A percentile compares a stretch with the other conserved stretches of the same genome.
Conservation (phyloP, 2,113 vertebrate genomes). For the Indicator indicator region DNA sequence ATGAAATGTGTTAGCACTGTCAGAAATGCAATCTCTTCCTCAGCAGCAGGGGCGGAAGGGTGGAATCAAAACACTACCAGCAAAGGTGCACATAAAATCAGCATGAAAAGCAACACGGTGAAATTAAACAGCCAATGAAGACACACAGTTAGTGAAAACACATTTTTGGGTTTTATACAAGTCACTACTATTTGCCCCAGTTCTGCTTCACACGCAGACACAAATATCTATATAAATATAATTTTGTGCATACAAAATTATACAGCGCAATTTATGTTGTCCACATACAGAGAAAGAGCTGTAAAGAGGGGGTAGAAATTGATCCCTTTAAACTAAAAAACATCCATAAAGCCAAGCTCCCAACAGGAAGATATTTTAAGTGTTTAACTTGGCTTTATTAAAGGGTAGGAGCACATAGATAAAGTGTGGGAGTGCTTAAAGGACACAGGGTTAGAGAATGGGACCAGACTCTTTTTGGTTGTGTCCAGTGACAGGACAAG, state of each 20-base stretch:
- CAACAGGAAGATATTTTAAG: not conserved
- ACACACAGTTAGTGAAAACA: not conserved
- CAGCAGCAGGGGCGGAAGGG: accelerated
- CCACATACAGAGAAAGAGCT: not conserved
- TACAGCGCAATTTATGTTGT: not conserved
- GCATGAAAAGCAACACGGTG: not conserved
- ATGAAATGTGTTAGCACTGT: not conserved
- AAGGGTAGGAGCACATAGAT: not conserved
- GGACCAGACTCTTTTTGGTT: too few species aligned
- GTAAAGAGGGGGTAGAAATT: not conserved
- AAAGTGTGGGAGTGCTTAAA: not conserved
- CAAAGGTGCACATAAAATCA: not conserved
- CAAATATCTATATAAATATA: not conserved
- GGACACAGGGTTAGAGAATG: too few species aligned
- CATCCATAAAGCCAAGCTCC: not conserved
- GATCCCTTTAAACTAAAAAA: not conserved
- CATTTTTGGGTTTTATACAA: not conserved
- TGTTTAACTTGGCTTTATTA: not conserved
- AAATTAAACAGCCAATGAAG: not conserved
- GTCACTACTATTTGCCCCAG: not conserved
- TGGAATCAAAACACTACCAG: not conserved
- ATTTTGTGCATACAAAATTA: not conserved
- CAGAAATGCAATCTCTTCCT: not conserved
- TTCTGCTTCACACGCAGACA: not conserved
- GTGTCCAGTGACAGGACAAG: too few species aligned